These are phyloP conservation scores for Phengaris alcon DNA, from an alignment of 2,888 invertebrate genomes.

Conservation along the genomic window DNA sequence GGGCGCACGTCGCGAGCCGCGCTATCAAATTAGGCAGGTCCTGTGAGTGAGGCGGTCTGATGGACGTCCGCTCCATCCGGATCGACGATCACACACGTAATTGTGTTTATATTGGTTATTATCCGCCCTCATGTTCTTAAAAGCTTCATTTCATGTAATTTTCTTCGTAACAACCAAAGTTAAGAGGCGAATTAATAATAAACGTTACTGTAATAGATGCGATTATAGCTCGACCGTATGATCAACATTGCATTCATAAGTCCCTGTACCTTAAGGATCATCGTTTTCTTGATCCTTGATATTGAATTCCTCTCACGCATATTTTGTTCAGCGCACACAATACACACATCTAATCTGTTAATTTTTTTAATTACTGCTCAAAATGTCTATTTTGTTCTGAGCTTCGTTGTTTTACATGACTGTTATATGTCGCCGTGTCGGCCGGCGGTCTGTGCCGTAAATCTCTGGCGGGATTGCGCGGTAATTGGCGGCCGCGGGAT, in stretches of 20 bases:
- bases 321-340: not conserved
- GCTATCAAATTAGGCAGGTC: not conserved
- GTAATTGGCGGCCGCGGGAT: conserved; percentile 31
- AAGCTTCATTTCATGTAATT: conserved; percentile 4
- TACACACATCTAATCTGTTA: not conserved
- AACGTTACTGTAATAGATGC: not conserved
- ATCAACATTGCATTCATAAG: not conserved
- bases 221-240: not conserved
- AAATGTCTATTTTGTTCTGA: not conserved
- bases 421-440: not conserved
- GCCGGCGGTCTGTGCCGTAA: conserved; percentile 29
- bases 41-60: not conserved
- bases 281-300: not conserved
- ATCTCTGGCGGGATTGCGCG: conserved; percentile 31
- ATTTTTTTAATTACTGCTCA: not conserved
- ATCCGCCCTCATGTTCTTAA: not conserved
- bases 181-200: not conserved
- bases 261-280: not conserved
- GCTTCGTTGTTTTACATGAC: not conserved
- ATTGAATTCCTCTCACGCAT: not conserved
- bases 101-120: not conserved
- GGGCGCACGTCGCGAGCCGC: no score
- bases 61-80: not conserved
- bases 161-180: not conserved
- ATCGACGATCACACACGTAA: not conserved